These are phyloP conservation scores for Scytalopus superciliaris DNA, from an alignment of 2,113 vertebrate species.

Conservation along the genomic window DNA sequence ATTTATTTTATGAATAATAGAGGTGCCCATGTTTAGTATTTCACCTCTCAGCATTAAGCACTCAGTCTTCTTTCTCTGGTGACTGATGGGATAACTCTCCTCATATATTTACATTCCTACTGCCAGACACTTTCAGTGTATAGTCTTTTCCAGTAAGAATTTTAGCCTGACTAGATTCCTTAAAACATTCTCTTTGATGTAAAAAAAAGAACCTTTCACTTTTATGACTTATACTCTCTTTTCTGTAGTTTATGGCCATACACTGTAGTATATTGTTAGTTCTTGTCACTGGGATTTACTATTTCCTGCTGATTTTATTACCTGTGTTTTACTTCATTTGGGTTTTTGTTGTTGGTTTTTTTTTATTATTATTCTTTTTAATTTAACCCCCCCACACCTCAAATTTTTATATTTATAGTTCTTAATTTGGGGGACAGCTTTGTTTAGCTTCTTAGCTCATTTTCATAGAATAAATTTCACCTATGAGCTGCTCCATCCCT, in stretches of 20 bases:
- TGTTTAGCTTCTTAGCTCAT: background rate
- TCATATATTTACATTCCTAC: slow-evolving; percentile 19
- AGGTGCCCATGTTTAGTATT: slow-evolving; percentile 6
- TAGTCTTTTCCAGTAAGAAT: slow-evolving; percentile 9
- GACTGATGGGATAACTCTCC: slow-evolving; percentile 9
- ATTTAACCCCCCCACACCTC: background rate
- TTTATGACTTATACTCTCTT: background rate
- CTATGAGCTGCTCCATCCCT: background rate
- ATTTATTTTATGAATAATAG: slow-evolving; percentile 53
- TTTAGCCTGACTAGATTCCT: background rate
- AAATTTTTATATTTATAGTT: background rate
- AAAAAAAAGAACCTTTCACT: background rate
- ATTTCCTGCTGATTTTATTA: background rate
- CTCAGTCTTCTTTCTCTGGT: slow-evolving; percentile 17
- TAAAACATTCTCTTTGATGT: background rate
- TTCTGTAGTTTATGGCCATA: background rate
- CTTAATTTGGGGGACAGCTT: background rate
- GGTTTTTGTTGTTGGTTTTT: background rate
- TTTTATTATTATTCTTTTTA: no score
- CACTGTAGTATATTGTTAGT: background rate
- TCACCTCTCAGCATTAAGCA: slow-evolving; percentile 25
- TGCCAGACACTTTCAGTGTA: background rate
- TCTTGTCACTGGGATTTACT: background rate
- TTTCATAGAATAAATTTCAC: background rate
- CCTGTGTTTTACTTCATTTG: background rate